Percentiles rank a stretch among this genome's conserved stretches.
Evolutionary conservation across 2,113 vertebrate genomes (phyloP).

Genomic region (Xenus cinereus): DNA sequence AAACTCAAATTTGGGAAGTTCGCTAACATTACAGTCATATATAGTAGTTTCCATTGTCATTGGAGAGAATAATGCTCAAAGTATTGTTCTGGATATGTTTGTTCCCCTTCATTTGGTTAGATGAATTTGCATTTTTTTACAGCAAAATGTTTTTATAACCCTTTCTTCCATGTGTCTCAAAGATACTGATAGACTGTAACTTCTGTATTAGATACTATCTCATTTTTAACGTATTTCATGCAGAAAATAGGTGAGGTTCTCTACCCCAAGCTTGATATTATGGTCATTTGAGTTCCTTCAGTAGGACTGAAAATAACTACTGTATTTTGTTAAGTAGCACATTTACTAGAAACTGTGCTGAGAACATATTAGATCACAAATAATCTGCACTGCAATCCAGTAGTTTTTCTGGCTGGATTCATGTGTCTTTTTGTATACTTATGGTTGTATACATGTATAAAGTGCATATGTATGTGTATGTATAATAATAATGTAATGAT

Average conservation of each 20-base stretch:
- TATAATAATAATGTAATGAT: background rate
- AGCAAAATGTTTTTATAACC: background rate
- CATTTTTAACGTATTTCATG: background rate
- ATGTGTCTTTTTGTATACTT: background rate
- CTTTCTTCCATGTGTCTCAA: background rate
- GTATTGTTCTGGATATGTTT: background rate
- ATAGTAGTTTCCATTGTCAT: fast-evolving
- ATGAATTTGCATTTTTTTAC: background rate
- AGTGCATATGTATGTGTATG: background rate
- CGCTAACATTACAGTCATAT: background rate
- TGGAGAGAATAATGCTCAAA: background rate
- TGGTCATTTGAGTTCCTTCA: background rate
- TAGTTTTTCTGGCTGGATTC: background rate
- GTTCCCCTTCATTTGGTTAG: background rate
- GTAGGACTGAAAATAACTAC: background rate
- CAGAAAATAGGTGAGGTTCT: background rate
- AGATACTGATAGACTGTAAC: background rate
- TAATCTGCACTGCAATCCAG: background rate
- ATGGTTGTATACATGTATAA: fast-evolving
- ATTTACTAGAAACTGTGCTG: background rate
- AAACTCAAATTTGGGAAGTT: background rate
- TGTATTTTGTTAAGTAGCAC: background rate
- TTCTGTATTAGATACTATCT: background rate
- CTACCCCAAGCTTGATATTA: background rate
- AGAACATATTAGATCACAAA: background rate